These are phyloP conservation scores for Caenorhabditis inopinata DNA, from an alignment of 1,140 invertebrate species.

Conservation along the genomic window DNA sequence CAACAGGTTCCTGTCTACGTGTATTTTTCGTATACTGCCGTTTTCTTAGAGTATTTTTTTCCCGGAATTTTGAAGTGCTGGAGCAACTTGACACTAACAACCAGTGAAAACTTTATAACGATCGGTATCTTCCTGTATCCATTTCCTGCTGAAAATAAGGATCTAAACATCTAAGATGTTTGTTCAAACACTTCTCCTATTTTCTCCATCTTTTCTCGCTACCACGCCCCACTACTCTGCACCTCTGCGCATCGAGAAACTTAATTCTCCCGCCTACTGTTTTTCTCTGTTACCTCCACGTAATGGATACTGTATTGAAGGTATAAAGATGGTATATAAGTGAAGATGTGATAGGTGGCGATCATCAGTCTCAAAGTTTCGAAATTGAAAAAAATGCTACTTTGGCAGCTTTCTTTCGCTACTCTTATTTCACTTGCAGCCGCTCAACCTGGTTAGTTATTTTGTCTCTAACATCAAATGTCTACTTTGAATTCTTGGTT, in stretches of 20 bases:
- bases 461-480: not conserved
- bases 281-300: slow-evolving; percentile 6
- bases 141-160: not conserved
- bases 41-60: not conserved
- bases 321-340: slow-evolving; percentile 24
- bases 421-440: not conserved
- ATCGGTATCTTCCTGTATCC: not conserved
- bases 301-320: slow-evolving; percentile 11
- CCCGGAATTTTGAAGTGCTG: not conserved
- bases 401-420: slow-evolving; percentile 3
- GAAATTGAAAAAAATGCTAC: not conserved
- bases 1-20: not conserved
- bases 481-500: not conserved
- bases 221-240: slow-evolving; percentile 2
- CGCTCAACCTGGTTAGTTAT: not conserved
- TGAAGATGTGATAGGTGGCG: not conserved
- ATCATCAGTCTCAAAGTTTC: slow-evolving; percentile 17
- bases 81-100: not conserved
- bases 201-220: not conserved
- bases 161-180: slow-evolving; percentile 10
- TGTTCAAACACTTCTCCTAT: slow-evolving; percentile 4
- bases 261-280: not conserved
- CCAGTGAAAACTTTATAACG: no score
- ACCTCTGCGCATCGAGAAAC: not conserved
- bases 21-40: no score